These are phyloP conservation scores for Aporophyla nigra DNA, from an alignment of 2,888 invertebrate species.

Conservation along the genomic window DNA sequence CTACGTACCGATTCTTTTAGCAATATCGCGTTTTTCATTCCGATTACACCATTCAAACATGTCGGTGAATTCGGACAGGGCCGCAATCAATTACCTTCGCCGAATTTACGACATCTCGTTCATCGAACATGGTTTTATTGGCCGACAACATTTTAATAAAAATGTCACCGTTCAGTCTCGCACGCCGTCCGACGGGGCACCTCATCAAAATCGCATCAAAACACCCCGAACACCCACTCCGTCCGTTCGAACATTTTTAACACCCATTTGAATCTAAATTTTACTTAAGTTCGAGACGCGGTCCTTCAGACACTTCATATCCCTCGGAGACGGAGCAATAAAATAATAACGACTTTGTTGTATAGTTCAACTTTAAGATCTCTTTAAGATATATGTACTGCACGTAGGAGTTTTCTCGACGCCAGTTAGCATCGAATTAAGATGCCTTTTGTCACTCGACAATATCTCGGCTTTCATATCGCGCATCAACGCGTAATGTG, in stretches of 20 bases:
- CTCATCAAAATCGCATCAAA: conserved; percentile 88
- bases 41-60: conserved; percentile 71
- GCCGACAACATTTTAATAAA: conserved; percentile 82
- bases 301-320: conserved; percentile 77
- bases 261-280: conserved; percentile 85
- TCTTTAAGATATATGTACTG: conserved; percentile 41
- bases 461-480: conserved; percentile 75
- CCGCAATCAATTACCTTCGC: conserved; percentile 77
- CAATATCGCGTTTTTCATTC: conserved; percentile 70
- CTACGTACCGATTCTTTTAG: conserved; percentile 72
- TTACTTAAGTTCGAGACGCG: conserved; percentile 78
- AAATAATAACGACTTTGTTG: conserved; percentile 79
- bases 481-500: conserved; percentile 75
- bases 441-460: conserved; percentile 74
- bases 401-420: conserved; percentile 61
- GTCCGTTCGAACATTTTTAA: conserved; percentile 82
- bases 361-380: conserved; percentile 68
- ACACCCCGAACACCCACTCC: conserved; percentile 77
- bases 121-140: conserved; percentile 77
- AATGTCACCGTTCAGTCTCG: conserved; percentile 74
- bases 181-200: conserved; percentile 68
- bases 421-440: conserved; percentile 75
- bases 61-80: conserved; percentile 64
- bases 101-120: conserved; percentile 80
- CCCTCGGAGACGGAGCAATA: conserved; percentile 76